These are phyloP conservation scores for Nomada ferruginata DNA, from an alignment of 2,888 invertebrate genomes.

Conservation along the genomic window DNA sequence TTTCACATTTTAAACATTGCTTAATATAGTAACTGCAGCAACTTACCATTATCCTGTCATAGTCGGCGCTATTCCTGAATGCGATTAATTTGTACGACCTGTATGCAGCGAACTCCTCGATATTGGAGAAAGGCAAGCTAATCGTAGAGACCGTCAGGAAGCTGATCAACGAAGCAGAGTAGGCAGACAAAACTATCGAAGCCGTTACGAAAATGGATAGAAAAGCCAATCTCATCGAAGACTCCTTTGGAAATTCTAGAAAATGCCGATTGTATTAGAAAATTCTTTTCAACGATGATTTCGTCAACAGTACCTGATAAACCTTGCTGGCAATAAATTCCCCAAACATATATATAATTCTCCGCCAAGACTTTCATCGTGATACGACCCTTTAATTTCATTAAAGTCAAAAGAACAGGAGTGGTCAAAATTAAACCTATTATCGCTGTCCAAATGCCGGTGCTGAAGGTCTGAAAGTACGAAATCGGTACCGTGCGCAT, in stretches of 20 bases:
- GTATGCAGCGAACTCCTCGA: constrained; percentile 73
- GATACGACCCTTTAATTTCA: constrained; percentile 58
- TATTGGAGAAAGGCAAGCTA: constrained; percentile 73
- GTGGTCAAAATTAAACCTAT: constrained; percentile 44
- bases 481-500: not conserved
- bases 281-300: not conserved
- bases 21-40: not conserved
- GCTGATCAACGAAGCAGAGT: constrained; percentile 77
- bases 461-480: constrained; percentile 59
- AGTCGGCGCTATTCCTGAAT: constrained; percentile 71
- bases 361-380: constrained; percentile 50
- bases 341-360: constrained; percentile 73
- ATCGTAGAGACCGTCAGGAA: constrained; percentile 66
- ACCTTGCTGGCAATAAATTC: constrained; percentile 79
- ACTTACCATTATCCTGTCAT: constrained; percentile 70
- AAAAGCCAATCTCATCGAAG: constrained; percentile 72
- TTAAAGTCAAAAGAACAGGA: constrained; percentile 66
- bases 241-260: constrained; percentile 72
- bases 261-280: not conserved
- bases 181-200: constrained; percentile 73
- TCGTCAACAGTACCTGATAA: constrained; percentile 64
- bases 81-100: constrained; percentile 74
- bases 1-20: not conserved
- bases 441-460: constrained; percentile 59
- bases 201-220: constrained; percentile 75